Conservation (phyloP, 2,113 vertebrate genomes). For the Nyctibius bracteatus region DNA sequence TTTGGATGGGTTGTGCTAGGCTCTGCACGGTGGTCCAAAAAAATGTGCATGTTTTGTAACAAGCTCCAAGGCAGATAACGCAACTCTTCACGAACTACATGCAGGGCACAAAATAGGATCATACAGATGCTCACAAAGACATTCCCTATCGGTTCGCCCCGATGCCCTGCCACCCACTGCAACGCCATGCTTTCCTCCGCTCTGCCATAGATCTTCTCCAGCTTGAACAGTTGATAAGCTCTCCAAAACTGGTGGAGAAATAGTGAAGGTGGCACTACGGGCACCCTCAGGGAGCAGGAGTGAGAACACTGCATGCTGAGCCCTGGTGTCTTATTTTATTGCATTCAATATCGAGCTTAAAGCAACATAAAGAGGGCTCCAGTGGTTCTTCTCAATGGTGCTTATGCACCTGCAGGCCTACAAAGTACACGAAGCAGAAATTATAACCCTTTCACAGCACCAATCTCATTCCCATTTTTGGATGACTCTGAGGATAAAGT, state of each 20-base stretch:
- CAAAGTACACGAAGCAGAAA: background rate
- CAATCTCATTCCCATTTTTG: background rate
- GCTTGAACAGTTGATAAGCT: background rate
- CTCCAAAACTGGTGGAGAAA: background rate
- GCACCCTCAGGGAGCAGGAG: background rate
- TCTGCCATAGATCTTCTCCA: background rate
- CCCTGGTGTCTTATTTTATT: background rate
- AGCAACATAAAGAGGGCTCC: background rate
- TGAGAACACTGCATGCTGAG: accelerated
- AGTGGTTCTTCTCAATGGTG: background rate
- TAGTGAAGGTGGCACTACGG: background rate
- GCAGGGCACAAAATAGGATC: background rate
- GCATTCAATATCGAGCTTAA: background rate
- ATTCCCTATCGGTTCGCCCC: accelerated
- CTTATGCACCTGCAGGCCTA: background rate
- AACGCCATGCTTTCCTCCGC: accelerated
- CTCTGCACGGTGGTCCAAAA: background rate
- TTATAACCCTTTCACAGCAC: background rate
- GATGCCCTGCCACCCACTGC: background rate
- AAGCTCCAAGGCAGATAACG: background rate
- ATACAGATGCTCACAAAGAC: accelerated
- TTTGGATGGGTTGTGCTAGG: background rate
- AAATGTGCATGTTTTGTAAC: background rate
- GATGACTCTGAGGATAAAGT: background rate
- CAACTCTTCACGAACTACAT: background rate